Base-by-base conservation (phyloP, 2,888 invertebrate species). In the Cheilosia vernalis region DNA sequence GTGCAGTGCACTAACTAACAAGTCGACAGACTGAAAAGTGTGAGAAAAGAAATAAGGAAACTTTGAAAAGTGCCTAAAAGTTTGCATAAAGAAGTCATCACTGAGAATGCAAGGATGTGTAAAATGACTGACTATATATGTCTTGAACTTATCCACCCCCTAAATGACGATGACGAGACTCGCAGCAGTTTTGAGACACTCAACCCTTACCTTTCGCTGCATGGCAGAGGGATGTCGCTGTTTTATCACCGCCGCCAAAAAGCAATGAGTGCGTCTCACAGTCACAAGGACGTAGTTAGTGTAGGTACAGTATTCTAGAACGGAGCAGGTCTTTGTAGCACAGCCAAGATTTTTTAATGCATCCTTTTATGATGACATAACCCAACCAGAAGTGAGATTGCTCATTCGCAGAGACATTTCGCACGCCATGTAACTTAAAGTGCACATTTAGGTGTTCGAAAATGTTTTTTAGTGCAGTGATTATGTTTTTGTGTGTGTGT, bases 41-140 rank as follows among this genome's bases (percentile, higher is more conserved):
- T 80, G 42, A 55, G 30, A 66, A 60, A 70, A 53, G 21, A 58
- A 27, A 13, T n/a, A 19, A 53, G 13, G 27, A 6, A 70, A 74
- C 58, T 79, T 76, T 60, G n/a, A 19, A 70, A 84, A 76, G 84
- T 80, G 84, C 84, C 84, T 70, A 84, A 79, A 84, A 84, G 74
- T 84, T 84, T 84, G 70, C 64, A 74, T 66, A 84, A 80, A 80
- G 69, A 79, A 84, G 84, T 74, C 79, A 84, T 79, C 84, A 84
- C 84, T 53, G 67, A 53, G 60, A 66, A 73, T 64, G 58, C 58
- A 80, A 55, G 74, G 79, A 84, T 84, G 84, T 84, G 79, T 79
- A 61, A 84, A 80, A 79, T 76, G 84, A 84, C 64, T 84, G 74
- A 84, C 74, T 79, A 74, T 74, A 70, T 70, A 70, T n/a, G n/a